Evolutionary conservation across 2,888 invertebrate genomes (phyloP).

Genomic region (Cheilosia grossa): DNA sequence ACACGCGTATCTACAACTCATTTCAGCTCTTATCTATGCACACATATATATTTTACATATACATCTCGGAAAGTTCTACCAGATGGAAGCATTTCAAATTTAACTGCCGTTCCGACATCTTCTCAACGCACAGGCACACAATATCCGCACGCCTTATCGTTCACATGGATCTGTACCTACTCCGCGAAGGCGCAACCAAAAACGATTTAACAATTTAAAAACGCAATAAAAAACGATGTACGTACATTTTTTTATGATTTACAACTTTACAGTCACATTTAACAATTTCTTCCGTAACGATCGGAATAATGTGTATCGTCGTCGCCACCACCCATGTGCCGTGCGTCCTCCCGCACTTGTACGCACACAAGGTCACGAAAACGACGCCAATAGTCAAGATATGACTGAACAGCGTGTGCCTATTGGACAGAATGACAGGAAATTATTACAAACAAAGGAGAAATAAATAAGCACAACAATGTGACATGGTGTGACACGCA

Average conservation of each 20-base stretch:
- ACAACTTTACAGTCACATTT: conserved; percentile 73
- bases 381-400: conserved; percentile 65
- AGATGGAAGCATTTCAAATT: conserved; percentile 67
- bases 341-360: conserved; percentile 4
- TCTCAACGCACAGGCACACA: conserved; percentile 33
- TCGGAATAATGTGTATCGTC: conserved; percentile 56
- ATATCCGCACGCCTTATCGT: conserved; percentile 56
- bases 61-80: conserved; percentile 46
- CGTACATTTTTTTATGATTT: conserved; percentile 69
- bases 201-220: conserved; percentile 69
- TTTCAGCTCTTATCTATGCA: conserved; percentile 72
- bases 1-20: conserved; percentile 69
- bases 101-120: conserved; percentile 71
- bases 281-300: conserved; percentile 72
- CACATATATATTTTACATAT: conserved; percentile 23
- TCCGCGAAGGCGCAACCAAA: conserved; percentile 15
- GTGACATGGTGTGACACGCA: conserved; percentile 76
- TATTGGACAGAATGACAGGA: conserved; percentile 66
- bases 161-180: conserved; percentile 41
- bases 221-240: conserved; percentile 63
- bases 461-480: conserved; percentile 71
- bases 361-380: conserved; percentile 62
- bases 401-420: conserved; percentile 60
- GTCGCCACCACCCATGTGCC: conserved; percentile 28
- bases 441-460: conserved; percentile 72